Evolutionary conservation across 2,113 vertebrate species (phyloP), one percentile per base, ranked within the genome.

Genomic region (Tinamus guttatus): DNA sequence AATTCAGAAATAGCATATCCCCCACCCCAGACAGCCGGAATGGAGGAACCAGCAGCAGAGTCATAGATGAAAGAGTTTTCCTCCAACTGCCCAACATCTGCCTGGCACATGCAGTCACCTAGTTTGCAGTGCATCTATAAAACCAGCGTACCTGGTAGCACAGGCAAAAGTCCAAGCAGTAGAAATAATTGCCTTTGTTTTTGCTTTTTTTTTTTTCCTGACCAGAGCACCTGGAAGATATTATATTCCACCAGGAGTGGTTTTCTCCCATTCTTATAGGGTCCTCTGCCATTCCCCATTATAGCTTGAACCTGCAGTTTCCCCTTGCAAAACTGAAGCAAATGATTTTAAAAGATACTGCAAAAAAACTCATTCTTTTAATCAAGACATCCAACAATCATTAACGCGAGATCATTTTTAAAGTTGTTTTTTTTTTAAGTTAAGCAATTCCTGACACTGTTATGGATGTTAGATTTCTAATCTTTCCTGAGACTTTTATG

Each of bases 381-480:
- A 45, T 87, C 78, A 82, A 87, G 75, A 69, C 41, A 63, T 47
- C 47, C 7, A 32, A 47, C 0, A 0, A 41, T 52, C 60, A 18
- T 28, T 64, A 88, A 77, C 56, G 47, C 25, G 87, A 74, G 15
- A 70, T 45, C 7, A 1, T 82, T 94, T 87, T 47, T 84, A 86
- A 81, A 41, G 40, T 47, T 52, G 62, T 80, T 13, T 68, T 34
- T 49, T 36, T 69, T 69, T 69, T 34, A 5, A 70, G 47, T 85
- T 82, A 73, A 90, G 16, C 36, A 58, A 40, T 67, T 91, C 67
- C 40, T 51, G 69, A 82, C 85, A 82, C 43, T 41, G 54, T 62
- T 54, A 63, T 7, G 19, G 49, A 77, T 67, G 63, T 74, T 82
- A 80, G 43, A 54, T 91, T 87, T 89, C 58, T 80, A 85, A 87